Evolutionary conservation across 2,113 vertebrate species (phyloP).

Genomic region (Epinephelus cyanopodus): DNA sequence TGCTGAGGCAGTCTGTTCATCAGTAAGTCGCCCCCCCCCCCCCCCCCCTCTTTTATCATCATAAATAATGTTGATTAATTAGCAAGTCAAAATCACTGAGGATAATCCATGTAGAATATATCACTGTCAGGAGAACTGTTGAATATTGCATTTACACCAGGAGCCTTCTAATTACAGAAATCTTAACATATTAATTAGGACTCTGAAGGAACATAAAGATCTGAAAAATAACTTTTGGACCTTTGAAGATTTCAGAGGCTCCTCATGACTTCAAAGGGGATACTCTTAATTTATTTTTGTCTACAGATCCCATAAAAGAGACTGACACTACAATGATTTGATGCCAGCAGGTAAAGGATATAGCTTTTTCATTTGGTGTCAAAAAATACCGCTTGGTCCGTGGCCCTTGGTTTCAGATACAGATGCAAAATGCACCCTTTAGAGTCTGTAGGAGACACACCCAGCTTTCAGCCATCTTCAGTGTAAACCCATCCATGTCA

Average conservation of each 20-base stretch:
- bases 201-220: constrained; percentile 17
- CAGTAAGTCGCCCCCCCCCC: constrained; percentile 51
- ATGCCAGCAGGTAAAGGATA: not conserved
- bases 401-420: no score
- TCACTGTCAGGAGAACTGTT: constrained; percentile 87
- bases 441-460: no score
- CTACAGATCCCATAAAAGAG: not conserved
- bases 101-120: constrained; percentile 88
- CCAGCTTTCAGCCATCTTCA: no score
- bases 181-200: constrained; percentile 76
- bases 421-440: no score
- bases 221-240: constrained; percentile 52
- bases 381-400: no score
- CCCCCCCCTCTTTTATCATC: constrained; percentile 72
- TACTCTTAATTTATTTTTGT: not conserved
- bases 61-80: constrained; percentile 91
- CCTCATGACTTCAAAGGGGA: not conserved
- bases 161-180: constrained; percentile 84
- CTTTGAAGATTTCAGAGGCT: not conserved
- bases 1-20: constrained; percentile 82
- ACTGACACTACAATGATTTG: not conserved
- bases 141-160: constrained; percentile 86
- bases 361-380: not conserved
- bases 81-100: constrained; percentile 86
- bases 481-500: no score